phyloP scores from a whole-genome alignment of 2,797 vertebrate genomes.

The Periophthalmus magnuspinnatus region DNA sequence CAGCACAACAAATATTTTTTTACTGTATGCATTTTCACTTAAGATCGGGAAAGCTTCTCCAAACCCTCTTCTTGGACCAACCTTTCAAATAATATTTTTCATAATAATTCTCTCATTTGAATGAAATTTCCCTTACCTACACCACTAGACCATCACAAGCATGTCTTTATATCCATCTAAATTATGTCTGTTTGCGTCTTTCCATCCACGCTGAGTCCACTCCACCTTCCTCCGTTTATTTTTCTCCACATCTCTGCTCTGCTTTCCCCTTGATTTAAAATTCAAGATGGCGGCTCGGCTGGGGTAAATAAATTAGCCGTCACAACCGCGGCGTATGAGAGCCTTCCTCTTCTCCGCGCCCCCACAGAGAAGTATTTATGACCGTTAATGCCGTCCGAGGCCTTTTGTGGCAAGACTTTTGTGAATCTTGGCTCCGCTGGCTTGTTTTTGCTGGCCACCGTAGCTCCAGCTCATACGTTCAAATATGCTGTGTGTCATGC shows the following conservation, averaged over 20 bases:
- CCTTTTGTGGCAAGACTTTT: conserved; percentile 51
- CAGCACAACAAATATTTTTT: no score
- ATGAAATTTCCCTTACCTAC: neutral
- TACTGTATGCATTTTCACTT: no score
- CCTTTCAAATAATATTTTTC: neutral
- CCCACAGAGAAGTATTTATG: conserved; percentile 67
- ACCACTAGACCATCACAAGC: neutral
- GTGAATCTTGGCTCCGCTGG: conserved; percentile 54
- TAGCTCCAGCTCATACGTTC: conserved; percentile 46
- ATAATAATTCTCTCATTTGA: neutral
- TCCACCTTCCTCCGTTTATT: conserved; percentile 38
- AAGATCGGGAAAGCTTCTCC: no score
- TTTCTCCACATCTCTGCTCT: conserved; percentile 24
- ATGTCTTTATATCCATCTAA: neutral
- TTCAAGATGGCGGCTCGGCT: conserved; percentile 47
- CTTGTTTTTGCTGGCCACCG: conserved; percentile 62
- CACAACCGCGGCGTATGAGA: conserved; percentile 56
- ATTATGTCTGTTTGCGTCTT: conserved; percentile 13
- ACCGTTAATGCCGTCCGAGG: conserved; percentile 58
- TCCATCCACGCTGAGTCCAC: conserved; percentile 17
- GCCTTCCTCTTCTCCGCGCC: conserved; percentile 37
- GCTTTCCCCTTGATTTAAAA: conserved; percentile 47
- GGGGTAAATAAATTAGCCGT: conserved; percentile 60
- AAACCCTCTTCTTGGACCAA: neutral
- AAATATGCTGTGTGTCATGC: conserved; percentile 60